phyloP scores from a whole-genome alignment of 2,888 invertebrate genomes.

The Dorcus parallelipipedus region DNA sequence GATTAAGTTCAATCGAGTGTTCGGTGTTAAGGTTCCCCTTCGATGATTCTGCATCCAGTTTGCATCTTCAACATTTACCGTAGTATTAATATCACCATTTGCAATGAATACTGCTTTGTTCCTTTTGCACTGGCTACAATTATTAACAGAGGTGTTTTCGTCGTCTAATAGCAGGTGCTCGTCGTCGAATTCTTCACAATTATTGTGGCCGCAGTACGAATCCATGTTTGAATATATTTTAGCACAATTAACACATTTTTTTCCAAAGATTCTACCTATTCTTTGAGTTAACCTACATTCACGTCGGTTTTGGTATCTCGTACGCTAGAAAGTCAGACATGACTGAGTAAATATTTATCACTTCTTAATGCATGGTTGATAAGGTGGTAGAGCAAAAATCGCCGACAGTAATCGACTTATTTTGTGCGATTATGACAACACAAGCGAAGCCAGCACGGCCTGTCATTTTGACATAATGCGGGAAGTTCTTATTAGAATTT shows the following conservation, averaged over 20 bases:
- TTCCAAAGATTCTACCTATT: neutral
- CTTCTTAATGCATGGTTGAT: neutral
- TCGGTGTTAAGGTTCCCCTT: constrained; percentile 10
- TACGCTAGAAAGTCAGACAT: neutral
- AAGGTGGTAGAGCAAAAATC: too few relatives aligned
- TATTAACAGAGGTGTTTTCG: constrained; percentile 34
- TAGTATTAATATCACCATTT: constrained; percentile 3
- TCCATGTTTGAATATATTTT: constrained; percentile 15
- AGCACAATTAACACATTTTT: too few relatives aligned
- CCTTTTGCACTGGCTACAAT: constrained; percentile 18
- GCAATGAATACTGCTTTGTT: neutral
- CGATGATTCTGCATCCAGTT: constrained; percentile 9
- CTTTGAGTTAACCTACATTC: neutral
- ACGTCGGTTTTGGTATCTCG: neutral
- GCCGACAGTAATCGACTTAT: too few relatives aligned
- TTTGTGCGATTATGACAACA: too few relatives aligned
- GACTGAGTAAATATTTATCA: neutral
- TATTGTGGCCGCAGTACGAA: constrained; percentile 30
- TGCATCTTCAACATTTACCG: constrained; percentile 11
- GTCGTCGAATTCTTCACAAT: constrained; percentile 30
- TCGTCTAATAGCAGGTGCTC: constrained; percentile 45
- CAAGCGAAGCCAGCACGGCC: too few relatives aligned
- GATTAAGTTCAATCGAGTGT: constrained; percentile 2
- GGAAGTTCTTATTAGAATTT: too few relatives aligned
- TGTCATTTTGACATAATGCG: too few relatives aligned